Evolutionary conservation across 2,113 vertebrate genomes (phyloP).

Genomic region (Microtus montanus): DNA sequence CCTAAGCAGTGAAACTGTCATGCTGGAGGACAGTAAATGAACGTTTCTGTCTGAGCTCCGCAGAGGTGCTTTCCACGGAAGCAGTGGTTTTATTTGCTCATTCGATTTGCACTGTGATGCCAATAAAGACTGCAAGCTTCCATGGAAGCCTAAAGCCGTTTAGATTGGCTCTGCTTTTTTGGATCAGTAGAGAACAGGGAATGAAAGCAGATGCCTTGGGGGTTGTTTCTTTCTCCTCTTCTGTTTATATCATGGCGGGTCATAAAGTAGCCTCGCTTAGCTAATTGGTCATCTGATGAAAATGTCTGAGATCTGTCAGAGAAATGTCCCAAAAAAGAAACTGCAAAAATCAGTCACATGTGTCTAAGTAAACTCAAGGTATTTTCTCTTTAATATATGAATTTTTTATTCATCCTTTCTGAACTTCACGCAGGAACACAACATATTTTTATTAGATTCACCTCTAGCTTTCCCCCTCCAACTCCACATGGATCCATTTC

Average conservation of each 20-base stretch:
- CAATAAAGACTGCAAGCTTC: slow-evolving; percentile 6
- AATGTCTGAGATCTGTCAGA: background rate
- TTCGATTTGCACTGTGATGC: slow-evolving; percentile 13
- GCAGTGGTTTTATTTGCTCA: background rate
- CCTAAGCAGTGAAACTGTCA: background rate
- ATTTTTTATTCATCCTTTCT: background rate
- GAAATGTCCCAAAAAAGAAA: background rate
- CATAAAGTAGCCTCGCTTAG: background rate
- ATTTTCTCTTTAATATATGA: background rate
- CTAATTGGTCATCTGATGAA: background rate
- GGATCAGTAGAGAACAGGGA: background rate
- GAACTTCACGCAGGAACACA: background rate
- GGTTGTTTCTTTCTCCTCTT: background rate
- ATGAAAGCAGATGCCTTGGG: background rate
- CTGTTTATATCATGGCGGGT: background rate
- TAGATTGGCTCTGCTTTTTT: slow-evolving; percentile 24
- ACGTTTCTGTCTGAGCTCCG: background rate
- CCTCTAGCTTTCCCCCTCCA: no score
- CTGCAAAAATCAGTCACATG: no score
- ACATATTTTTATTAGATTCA: background rate
- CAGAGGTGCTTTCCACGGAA: background rate
- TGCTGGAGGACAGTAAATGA: background rate
- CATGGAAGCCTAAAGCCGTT: background rate
- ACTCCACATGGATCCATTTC: background rate
- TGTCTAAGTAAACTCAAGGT: background rate